Base-by-base conservation (phyloP, 2,888 invertebrate species). In the Agrilus mali region DNA sequence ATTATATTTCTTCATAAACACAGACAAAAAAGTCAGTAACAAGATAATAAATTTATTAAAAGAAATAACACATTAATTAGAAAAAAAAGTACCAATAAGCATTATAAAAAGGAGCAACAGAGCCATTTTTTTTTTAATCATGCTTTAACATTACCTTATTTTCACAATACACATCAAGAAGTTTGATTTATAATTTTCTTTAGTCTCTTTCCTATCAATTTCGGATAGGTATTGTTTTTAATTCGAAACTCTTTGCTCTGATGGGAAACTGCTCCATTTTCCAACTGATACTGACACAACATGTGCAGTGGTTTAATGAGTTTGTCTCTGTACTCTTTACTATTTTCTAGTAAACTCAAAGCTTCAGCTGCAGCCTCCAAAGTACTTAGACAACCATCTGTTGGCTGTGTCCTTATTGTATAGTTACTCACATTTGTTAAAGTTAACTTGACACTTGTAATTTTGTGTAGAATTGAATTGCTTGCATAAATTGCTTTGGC, bases 401-500 rank as follows among this genome's bases (percentile, higher is more conserved):
- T 86, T 2, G 94, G 94, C 61, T 95, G 94, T 4, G 93, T 94
- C 50, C 94, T 76, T 55, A 95, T 93, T 43, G 90, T 86, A 63
- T 94, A 95, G 62, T 84, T 82, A 64, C 94, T 94, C 34, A 74
- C 75, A 47, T 74, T 75, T 41, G 73, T 76, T 10, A 78, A 75
- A 36, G 84, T 68, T 40, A 94, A 71, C 67, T 90, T 89, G 0
- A 92, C 86, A 69, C 92, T 88, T 56, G 73, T 79, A 45, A 93
- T 66, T 42, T 71, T 69, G 55, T 84, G 84, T 40, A 94, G 70
- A 46, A 78, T 70, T 12, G 82, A 76, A 62, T 88, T 92, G 48
- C 86, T 82, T 39, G 84, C 77, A 67, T 86, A 94, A 48, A 94
- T 89, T 10, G 89, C 86, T 65, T 89, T 90, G 3, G 94, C 93